Evolutionary conservation across 2,797 vertebrate genomes (phyloP), one percentile per base, ranked within the genome.

Genomic region (Silurus aristotelis): DNA sequence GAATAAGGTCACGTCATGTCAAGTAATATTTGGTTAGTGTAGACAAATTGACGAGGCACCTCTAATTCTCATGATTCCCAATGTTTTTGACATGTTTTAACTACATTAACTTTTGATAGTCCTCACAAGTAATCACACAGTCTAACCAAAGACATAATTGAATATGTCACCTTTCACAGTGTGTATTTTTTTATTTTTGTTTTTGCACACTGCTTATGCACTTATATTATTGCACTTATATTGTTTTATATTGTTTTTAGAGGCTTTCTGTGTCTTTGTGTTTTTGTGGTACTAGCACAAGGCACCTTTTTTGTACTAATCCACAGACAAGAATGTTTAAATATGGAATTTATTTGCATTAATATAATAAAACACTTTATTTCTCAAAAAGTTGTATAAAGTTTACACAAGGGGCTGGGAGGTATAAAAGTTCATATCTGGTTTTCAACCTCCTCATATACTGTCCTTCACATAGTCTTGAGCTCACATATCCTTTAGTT

Each of bases 141-240:
- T 63, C 81, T 89, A 91, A 20, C 68, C 68, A 70, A 70, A 14
- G 14, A 91, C 93, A 64, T 22, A 64, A 25, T 75, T 20, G 3
- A 20, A 43, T 20, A 95, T 93, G 89, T 82, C 90, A 93, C 92
- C 92, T 92, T 95, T 94, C 92, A 94, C 93, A 94, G 91, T 92
- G 90, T 91, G 91, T 87, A 93, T 93, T 89, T 86, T 80, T 67
- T 94, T 95, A 92, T 94, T 85, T 84, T 31, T 4, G 31, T 38
- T 38, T 38, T 38, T 3, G 38, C 3, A 38, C 0, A 4, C 4
- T 38, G 38, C 38, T 38, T 38, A 38, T 38, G 38, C 38, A 38
- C 38, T 38, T 5, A 38, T 38, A 5, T 38, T 38, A 38, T 38
- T 38, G 38, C 38, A 38, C 38, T 38, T 4, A 38, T 38, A 38